Conservation (phyloP, 2,888 invertebrate species). For the Cheilosia urbana region DNA sequence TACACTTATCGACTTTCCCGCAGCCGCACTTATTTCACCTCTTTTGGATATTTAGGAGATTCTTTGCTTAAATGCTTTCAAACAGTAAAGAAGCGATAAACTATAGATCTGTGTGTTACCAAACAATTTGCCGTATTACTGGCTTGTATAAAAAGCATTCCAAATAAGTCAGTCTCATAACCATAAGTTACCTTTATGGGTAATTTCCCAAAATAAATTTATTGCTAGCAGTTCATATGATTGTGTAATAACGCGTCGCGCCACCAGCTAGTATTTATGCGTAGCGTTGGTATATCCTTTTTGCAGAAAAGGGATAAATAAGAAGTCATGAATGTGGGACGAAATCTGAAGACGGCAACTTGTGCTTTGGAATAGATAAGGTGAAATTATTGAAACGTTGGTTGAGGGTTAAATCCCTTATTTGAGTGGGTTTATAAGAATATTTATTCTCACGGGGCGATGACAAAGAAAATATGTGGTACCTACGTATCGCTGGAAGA, state of each 20-base stretch:
- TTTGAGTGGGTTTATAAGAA: slow-evolving; percentile 1
- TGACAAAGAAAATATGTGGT: neutral
- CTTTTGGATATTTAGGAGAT: too few species aligned
- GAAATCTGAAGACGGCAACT: neutral
- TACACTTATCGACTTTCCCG: too few species aligned
- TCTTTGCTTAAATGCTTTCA: neutral
- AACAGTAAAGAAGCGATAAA: neutral
- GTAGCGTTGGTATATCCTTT: neutral
- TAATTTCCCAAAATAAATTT: slow-evolving; percentile 12
- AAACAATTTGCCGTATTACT: slow-evolving; percentile 28
- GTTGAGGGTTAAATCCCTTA: too few species aligned
- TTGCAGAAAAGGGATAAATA: slow-evolving; percentile 19
- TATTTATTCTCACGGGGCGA: slow-evolving; percentile 3
- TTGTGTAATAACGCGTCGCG: slow-evolving; percentile 1
- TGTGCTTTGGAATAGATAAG: slow-evolving; percentile 43
- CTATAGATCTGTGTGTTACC: slow-evolving; percentile 15
- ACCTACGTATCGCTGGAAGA: slow-evolving; percentile 11
- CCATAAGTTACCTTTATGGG: slow-evolving; percentile 28
- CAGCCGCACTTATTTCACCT: too few species aligned
- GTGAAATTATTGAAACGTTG: slow-evolving; percentile 22
- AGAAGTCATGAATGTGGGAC: slow-evolving; percentile 20
- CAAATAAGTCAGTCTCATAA: slow-evolving; percentile 18
- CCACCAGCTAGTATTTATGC: neutral
- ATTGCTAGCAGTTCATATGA: slow-evolving; percentile 4
- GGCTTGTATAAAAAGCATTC: neutral